Evolutionary conservation across 1,140 invertebrate genomes (phyloP), one percentile per base, ranked within the genome.

Genomic region (Calosoma granatense): DNA sequence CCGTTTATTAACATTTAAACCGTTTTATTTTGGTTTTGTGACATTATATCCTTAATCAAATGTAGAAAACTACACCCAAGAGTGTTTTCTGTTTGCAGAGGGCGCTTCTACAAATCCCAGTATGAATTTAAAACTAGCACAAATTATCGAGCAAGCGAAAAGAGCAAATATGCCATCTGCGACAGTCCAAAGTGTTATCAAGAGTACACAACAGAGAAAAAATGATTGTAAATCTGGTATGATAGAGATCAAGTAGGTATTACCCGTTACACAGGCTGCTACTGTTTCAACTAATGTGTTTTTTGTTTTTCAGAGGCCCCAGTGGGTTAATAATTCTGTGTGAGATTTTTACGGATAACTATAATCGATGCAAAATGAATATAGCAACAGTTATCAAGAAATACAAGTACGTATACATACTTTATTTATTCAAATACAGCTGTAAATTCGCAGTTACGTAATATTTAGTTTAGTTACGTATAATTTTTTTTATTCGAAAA

Each of bases 111-210:
- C 70, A 12, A 78, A 86, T 64, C 82, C 82, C 0, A 67, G 68
- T 6, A 14, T 73, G 1, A 87, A 87, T 68, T 12, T 62, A 1
- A 75, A 74, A 56, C 64, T 87, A 19, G 69, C 74, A 6, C 72
- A 76, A 51, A 60, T 79, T 19, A 74, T 87, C 36, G 80, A 81
- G 20, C 67, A 78, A 63, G 81, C 81, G 1, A 76, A 76, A 57
- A 78, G 77, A 53, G 70, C 70, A 15, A 81, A 78, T 61, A 80
- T 87, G 74, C 81, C 84, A 1, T 53, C 61, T 14, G 68, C 77
- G 1, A 76, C 78, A 0, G 76, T 86, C 56, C 79, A 82, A 59
- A 77, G 67, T 65, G 70, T 74, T 14, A 63, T 87, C 0, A 78
- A 81, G 62, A 78, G 69, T 64, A 66, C 76, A 14, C 64, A 76